Percentiles rank a stretch among this genome's conserved stretches.
These are phyloP conservation scores for Orius insidiosus DNA, from an alignment of 1,140 invertebrate genomes.

Conservation along the genomic window DNA sequence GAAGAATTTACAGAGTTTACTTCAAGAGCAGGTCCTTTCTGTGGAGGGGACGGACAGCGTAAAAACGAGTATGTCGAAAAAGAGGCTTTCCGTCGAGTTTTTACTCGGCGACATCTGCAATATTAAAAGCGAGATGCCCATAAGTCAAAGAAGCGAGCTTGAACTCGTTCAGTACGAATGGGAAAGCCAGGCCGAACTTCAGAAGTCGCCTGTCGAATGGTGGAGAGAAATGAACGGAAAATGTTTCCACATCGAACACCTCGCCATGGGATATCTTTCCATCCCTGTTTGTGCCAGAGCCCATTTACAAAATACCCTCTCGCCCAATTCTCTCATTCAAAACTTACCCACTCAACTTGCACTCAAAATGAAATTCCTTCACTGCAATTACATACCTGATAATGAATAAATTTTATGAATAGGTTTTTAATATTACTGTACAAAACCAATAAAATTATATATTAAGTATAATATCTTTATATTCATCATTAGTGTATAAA, in stretches of 20 bases:
- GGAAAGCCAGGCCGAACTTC: constrained; percentile 29
- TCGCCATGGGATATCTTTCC: constrained; percentile 31
- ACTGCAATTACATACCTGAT: constrained; percentile 12
- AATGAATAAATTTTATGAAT: not conserved
- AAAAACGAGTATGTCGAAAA: constrained; percentile 7
- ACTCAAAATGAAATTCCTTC: constrained; percentile 15
- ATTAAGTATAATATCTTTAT: too few species aligned
- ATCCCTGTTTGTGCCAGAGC: constrained; percentile 28
- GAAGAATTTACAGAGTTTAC: constrained; percentile 28
- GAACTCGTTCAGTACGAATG: constrained; percentile 34
- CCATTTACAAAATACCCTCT: constrained; percentile 9
- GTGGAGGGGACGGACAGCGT: constrained; percentile 11
- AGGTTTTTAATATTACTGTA: too few species aligned
- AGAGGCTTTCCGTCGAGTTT: constrained; percentile 28
- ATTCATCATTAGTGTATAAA: too few species aligned
- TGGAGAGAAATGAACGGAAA: constrained; percentile 31
- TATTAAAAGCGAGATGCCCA: constrained; percentile 25
- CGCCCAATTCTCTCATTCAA: constrained; percentile 1
- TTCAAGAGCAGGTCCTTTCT: constrained; percentile 24
- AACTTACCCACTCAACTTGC: constrained; percentile 12
- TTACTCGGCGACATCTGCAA: constrained; percentile 27
- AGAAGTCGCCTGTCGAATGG: constrained; percentile 33
- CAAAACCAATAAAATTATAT: too few species aligned
- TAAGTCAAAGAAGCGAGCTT: constrained; percentile 29
- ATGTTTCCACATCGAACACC: constrained; percentile 29